phyloP scores from a whole-genome alignment of 1,140 invertebrate genomes.

The Drosophila parvula region DNA sequence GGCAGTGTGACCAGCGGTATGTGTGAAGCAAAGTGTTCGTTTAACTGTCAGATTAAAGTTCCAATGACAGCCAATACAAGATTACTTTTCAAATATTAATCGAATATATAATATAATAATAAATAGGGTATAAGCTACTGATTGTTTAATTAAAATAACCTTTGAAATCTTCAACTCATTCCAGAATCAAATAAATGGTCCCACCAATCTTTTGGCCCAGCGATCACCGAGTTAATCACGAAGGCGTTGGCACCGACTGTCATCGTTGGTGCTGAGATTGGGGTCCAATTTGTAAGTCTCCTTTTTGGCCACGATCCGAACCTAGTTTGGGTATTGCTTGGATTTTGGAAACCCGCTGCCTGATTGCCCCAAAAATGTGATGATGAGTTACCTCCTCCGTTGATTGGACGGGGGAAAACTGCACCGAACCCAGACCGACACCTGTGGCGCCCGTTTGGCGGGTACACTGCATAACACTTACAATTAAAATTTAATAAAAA shows the following conservation, averaged over 20 bases:
- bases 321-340: constrained; percentile 4
- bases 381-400: constrained; percentile 48
- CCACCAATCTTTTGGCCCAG: no score
- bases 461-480: constrained; percentile 45
- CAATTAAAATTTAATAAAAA: constrained; percentile 73
- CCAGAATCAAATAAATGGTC: background rate
- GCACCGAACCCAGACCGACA: constrained; percentile 23
- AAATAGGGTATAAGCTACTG: no score
- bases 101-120: no score
- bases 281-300: constrained; percentile 57
- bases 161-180: background rate
- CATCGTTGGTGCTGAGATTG: constrained; percentile 21
- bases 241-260: constrained; percentile 55
- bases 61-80: background rate
- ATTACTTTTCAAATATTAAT: background rate
- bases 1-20: constrained; percentile 14
- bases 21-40: background rate
- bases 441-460: constrained; percentile 70
- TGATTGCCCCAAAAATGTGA: constrained; percentile 40
- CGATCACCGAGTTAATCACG: constrained; percentile 12
- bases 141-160: background rate
- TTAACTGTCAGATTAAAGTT: background rate
- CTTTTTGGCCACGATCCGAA: constrained; percentile 41
- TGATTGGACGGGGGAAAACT: constrained; percentile 7
- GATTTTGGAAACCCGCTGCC: constrained; percentile 15